Conservation (phyloP, 2,797 vertebrate species). For the Bradypodion pumilum region DNA sequence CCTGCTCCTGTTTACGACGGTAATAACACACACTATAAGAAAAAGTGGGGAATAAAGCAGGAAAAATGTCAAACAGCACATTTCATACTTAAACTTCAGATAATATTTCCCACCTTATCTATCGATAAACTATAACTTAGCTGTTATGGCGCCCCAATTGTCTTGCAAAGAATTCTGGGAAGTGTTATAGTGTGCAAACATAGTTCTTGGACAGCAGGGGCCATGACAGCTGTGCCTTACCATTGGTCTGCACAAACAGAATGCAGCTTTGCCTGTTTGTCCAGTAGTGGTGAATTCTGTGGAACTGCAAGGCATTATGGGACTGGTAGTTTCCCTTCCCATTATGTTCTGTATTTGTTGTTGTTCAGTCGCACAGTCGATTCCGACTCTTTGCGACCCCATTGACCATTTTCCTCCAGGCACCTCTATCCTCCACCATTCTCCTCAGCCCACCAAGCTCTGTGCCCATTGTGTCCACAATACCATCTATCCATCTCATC, state of each 20-base stretch:
- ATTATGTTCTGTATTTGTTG: too few relatives aligned
- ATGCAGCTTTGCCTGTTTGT: not conserved
- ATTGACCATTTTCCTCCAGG: too few relatives aligned
- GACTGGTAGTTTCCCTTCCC: too few relatives aligned
- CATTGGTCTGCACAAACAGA: not conserved
- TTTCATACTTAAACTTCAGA: not conserved
- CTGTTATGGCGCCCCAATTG: not conserved
- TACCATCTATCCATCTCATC: too few relatives aligned
- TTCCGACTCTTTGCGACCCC: too few relatives aligned
- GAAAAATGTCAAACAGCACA: not conserved
- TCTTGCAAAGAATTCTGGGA: not conserved
- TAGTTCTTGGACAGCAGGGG: not conserved
- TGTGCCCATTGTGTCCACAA: too few relatives aligned
- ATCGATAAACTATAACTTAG: not conserved
- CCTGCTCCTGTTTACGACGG: not conserved
- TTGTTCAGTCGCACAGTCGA: too few relatives aligned
- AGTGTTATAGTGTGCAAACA: not conserved
- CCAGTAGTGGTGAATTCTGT: too few relatives aligned
- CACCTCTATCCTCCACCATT: too few relatives aligned
- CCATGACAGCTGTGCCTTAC: not conserved
- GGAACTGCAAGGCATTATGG: too few relatives aligned
- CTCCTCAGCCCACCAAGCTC: too few relatives aligned
- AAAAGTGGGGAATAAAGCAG: not conserved
- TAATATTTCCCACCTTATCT: not conserved
- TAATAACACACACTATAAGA: constrained; percentile 11